phyloP scores from a whole-genome alignment of 2,113 vertebrate genomes.

The Glaucidium brasilianum region DNA sequence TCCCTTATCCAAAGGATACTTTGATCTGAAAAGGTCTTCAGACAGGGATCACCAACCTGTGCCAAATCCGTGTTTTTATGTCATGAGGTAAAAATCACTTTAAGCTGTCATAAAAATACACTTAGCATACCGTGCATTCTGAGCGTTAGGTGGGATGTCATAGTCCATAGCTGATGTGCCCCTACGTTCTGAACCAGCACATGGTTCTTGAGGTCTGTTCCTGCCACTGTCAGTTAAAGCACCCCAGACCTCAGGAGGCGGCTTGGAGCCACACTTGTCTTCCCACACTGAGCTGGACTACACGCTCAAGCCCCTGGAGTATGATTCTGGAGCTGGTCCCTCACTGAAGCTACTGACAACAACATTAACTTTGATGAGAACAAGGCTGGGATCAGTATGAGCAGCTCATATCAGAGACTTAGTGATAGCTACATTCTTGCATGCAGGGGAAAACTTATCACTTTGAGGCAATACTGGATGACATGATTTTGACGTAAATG shows the following conservation, averaged over 20 bases:
- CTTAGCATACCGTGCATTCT: neutral
- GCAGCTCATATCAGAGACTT: neutral
- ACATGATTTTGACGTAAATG: neutral
- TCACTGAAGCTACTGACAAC: neutral
- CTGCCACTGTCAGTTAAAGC: neutral
- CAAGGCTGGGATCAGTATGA: neutral
- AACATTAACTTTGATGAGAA: neutral
- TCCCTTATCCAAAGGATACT: neutral
- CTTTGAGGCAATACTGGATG: conserved; percentile 19
- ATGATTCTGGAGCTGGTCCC: neutral
- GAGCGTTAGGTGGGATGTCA: neutral
- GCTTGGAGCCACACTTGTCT: neutral
- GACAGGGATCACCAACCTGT: neutral
- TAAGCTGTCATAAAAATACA: neutral
- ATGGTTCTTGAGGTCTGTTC: neutral
- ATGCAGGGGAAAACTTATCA: neutral
- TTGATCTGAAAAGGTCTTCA: neutral
- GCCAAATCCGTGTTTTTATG: neutral
- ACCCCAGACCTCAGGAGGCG: neutral
- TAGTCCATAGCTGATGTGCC: neutral
- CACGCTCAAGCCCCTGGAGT: neutral
- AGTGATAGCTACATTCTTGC: neutral
- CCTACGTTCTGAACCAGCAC: neutral
- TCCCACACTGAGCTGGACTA: neutral
- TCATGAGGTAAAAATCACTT: neutral